phyloP scores from a whole-genome alignment of 2,113 vertebrate species.

The Paralichthys olivaceus region DNA sequence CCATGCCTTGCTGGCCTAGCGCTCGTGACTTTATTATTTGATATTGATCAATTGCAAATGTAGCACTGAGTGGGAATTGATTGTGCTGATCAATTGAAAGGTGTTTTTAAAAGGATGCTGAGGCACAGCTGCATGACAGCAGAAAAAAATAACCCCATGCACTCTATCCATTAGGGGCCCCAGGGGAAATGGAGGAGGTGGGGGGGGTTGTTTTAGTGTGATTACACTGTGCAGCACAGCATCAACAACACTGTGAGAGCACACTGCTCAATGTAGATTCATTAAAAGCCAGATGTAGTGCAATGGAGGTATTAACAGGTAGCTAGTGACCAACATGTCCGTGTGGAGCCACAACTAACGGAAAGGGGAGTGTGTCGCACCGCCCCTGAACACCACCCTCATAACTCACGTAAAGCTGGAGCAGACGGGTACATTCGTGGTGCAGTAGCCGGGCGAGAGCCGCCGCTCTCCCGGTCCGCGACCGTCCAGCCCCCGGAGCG shows the following conservation, averaged over 20 bases:
- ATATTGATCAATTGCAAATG: background rate
- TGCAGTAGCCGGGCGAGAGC: constrained; percentile 77
- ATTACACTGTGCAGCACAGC: constrained; percentile 45
- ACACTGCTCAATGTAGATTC: background rate
- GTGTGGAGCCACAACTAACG: constrained; percentile 10
- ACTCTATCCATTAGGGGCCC: constrained; percentile 51
- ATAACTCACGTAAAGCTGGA: constrained; percentile 82
- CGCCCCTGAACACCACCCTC: background rate
- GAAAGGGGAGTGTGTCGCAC: constrained; percentile 6
- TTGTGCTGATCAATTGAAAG: constrained; percentile 43
- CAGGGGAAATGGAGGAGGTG: constrained; percentile 13
- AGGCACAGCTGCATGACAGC: constrained; percentile 12
- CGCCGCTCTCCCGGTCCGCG: constrained; percentile 68
- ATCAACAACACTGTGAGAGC: background rate
- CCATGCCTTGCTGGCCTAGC: background rate
- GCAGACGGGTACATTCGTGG: constrained; percentile 72
- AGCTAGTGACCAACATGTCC: constrained; percentile 38
- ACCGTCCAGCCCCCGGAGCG: constrained; percentile 42
- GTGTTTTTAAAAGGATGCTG: constrained; percentile 4
- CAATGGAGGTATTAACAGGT: constrained; percentile 24
- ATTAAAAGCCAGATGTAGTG: background rate
- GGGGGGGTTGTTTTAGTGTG: constrained; percentile 15
- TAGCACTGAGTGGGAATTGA: background rate
- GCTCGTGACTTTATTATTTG: background rate
- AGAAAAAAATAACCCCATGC: constrained; percentile 43